Evolutionary conservation across 2,797 vertebrate genomes (phyloP), one percentile per base, ranked within the genome.

Genomic region (Brotula barbata): DNA sequence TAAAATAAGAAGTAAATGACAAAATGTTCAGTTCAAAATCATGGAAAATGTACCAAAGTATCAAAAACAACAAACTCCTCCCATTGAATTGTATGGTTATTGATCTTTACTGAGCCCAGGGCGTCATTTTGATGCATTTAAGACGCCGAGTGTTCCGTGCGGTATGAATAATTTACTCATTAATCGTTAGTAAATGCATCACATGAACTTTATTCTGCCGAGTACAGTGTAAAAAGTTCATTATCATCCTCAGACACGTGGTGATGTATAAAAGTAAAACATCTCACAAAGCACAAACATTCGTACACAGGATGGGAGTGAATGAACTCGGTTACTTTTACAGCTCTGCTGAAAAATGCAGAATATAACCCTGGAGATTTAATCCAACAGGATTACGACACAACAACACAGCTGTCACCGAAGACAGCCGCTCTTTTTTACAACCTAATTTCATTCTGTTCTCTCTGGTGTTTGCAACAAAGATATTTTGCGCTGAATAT

Each of bases 401-500:
- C n/a, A n/a, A n/a, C n/a, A n/a, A n/a, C n/a, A 36, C 31, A 17
- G 57, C 19, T 28, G 41, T n/a, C n/a, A n/a, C n/a, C n/a, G n/a
- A n/a, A n/a, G 2, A 48, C 4, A 63, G 23, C 43, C 45, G 16
- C 40, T 52, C 12, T 28, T 16, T 39, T 15, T 65, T 52, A 49
- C 34, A 7, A 73, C 33, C 7, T 7, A 19, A 28, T 51, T 60
- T 22, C 10, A 17, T 51, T 54, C 22, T 33, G 15, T 48, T 60
- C 16, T 49, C 3, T 64, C 53, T 46, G 15, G 6, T 15, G 40
- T 23, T 62, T 40, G 43, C 36, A 54, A 65, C 20, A 68, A 45
- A 47, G n/a, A 20, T 9, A 25, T 57, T 40, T 21, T 49, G 48
- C 47, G 11, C 54, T 52, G 55, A 68, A 69, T 66, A 68, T 66